Evolutionary conservation across 2,113 vertebrate species (phyloP).

Genomic region (Alouatta palliata): DNA sequence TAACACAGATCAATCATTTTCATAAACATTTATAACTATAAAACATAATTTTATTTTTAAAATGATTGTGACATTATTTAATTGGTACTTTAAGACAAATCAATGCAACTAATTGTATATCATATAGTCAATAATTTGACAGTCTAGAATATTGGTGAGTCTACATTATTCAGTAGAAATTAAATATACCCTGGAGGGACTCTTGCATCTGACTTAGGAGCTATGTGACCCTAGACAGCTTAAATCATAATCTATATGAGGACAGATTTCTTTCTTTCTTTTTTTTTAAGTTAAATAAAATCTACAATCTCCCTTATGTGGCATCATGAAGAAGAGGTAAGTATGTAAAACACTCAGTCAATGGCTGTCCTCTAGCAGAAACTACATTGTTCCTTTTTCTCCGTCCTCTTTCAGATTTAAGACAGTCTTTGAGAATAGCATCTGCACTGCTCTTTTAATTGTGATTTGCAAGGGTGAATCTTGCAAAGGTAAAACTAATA

Average conservation of each 20-base stretch:
- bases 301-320: not conserved
- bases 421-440: not conserved
- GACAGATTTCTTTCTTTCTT: not conserved
- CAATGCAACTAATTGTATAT: not conserved
- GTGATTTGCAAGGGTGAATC: slow-evolving; percentile 38
- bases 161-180: not conserved
- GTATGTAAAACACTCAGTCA: not conserved
- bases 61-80: not conserved
- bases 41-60: not conserved
- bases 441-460: not conserved
- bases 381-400: not conserved
- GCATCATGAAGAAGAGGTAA: not conserved
- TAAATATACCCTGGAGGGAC: not conserved
- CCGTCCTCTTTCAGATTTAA: not conserved
- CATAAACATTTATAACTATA: not conserved
- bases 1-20: not conserved
- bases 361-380: not conserved
- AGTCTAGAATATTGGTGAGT: not conserved
- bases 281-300: slow-evolving; percentile 10
- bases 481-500: slow-evolving; percentile 45
- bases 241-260: not conserved
- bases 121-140: not conserved
- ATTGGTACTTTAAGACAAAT: not conserved
- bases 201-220: not conserved
- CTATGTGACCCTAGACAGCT: not conserved